Evolutionary conservation across 2,888 invertebrate genomes (phyloP).

Genomic region (Microdon myrmicae): DNA sequence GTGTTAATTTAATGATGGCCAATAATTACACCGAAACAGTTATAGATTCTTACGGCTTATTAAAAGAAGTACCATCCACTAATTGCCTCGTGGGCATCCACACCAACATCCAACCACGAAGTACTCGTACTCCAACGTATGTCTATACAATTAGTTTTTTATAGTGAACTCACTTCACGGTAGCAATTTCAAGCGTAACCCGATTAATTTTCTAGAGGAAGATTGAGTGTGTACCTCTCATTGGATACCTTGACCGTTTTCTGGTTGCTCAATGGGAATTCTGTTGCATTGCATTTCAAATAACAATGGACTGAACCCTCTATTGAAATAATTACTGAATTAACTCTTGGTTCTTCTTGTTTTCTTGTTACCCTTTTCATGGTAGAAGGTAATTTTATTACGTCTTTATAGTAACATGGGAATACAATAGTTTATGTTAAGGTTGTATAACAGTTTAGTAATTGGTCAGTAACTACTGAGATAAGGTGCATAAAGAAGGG

Average conservation of each 20-base stretch:
- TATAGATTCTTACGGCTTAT: not conserved
- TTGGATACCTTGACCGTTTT: conserved; percentile 20
- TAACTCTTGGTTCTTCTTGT: conserved; percentile 11
- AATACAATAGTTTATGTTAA: no score
- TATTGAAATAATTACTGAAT: conserved; percentile 36
- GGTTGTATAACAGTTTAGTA: no score
- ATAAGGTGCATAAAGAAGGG: no score
- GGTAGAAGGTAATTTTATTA: conserved; percentile 40
- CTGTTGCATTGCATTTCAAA: conserved; percentile 21
- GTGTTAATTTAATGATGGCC: conserved; percentile 5
- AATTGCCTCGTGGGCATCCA: conserved; percentile 35
- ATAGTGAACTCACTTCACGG: conserved; percentile 30
- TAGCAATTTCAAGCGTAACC: conserved; percentile 19
- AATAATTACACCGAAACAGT: conserved; percentile 20
- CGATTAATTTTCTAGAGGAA: conserved; percentile 5
- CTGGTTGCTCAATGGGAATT: conserved; percentile 20
- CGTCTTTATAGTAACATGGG: conserved; percentile 15
- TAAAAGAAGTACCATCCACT: conserved; percentile 12
- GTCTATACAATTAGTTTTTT: conserved; percentile 47
- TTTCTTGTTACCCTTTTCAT: conserved; percentile 6
- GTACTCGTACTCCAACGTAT: conserved; percentile 32
- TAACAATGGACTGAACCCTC: conserved; percentile 29
- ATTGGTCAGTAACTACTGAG: no score
- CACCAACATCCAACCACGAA: conserved; percentile 1
- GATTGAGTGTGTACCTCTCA: conserved; percentile 9